Evolutionary conservation across 2,888 invertebrate species (phyloP).

Genomic region (Tinea pellionella): DNA sequence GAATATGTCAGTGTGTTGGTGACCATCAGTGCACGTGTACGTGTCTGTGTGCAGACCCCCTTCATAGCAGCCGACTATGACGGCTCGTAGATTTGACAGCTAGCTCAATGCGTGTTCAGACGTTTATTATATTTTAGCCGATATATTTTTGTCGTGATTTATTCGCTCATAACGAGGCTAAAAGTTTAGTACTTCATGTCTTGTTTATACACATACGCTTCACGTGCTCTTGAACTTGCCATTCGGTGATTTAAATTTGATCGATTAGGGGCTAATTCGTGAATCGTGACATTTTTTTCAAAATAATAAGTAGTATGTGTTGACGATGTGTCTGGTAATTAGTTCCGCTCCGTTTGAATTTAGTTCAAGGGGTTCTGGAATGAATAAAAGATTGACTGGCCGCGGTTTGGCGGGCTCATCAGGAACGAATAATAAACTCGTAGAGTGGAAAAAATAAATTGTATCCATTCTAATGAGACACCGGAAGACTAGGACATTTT

Average conservation of each 20-base stretch:
- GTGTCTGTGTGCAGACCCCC: slow-evolving; percentile 57
- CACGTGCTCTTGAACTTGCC: slow-evolving; percentile 51
- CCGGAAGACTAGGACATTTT: slow-evolving; percentile 29
- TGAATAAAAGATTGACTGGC: slow-evolving; percentile 45
- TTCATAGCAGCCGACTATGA: slow-evolving; percentile 70
- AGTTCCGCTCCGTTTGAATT: slow-evolving; percentile 51
- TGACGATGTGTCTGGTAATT: slow-evolving; percentile 56
- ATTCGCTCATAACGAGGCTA: background rate
- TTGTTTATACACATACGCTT: background rate
- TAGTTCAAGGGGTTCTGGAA: slow-evolving; percentile 48
- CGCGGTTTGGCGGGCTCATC: slow-evolving; percentile 40
- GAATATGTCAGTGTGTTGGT: slow-evolving; percentile 64
- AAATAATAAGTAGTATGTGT: slow-evolving; percentile 22
- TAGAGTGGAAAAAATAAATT: slow-evolving; percentile 37
- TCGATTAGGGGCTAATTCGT: slow-evolving; percentile 49
- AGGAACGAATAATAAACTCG: slow-evolving; percentile 37
- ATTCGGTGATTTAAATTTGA: slow-evolving; percentile 28
- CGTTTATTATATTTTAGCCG: slow-evolving; percentile 63
- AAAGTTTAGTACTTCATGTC: background rate
- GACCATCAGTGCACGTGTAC: slow-evolving; percentile 49
- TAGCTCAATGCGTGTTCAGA: slow-evolving; percentile 70
- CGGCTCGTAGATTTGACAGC: slow-evolving; percentile 72
- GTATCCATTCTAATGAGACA: slow-evolving; percentile 27
- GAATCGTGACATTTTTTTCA: slow-evolving; percentile 24
- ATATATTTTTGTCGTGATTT: slow-evolving; percentile 39